A percentile compares a stretch with the other conserved stretches of the same genome.
These are phyloP conservation scores for Semaprochilodus insignis DNA, from an alignment of 2,797 vertebrate genomes.

Conservation along the genomic window DNA sequence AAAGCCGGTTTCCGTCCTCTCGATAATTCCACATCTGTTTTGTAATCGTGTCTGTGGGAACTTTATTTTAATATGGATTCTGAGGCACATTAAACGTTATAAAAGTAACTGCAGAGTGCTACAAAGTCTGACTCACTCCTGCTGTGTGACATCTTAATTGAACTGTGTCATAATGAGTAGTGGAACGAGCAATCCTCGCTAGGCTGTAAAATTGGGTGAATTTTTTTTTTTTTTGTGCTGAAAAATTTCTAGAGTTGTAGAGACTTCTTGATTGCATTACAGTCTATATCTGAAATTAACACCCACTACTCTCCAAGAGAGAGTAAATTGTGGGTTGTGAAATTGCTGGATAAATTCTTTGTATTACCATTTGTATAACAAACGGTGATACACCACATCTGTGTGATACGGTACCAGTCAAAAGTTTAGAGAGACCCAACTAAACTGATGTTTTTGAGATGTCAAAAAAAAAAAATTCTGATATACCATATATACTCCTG, in stretches of 20 bases:
- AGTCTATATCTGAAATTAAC: neutral
- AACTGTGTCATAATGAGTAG: slow-evolving; percentile 4
- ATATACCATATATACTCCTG: too few species aligned
- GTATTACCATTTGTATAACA: too few species aligned
- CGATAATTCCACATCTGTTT: slow-evolving; percentile 14
- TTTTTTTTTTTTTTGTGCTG: neutral
- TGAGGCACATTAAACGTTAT: neutral
- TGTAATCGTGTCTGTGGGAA: neutral
- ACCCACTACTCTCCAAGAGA: neutral
- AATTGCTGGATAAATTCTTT: too few species aligned
- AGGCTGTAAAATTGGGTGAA: neutral
- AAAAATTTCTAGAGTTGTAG: neutral
- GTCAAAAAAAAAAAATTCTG: too few species aligned
- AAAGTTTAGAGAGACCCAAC: too few species aligned
- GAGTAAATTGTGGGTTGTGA: neutral
- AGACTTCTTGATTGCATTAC: neutral
- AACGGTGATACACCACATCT: too few species aligned
- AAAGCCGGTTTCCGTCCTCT: neutral
- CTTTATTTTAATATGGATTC: neutral
- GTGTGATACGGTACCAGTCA: too few species aligned
- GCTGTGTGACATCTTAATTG: slow-evolving; percentile 1
- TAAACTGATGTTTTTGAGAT: too few species aligned
- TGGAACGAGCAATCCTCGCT: neutral
- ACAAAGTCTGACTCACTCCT: slow-evolving; percentile 14
- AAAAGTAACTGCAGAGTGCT: neutral